Base-by-base conservation (phyloP, 2,797 vertebrate genomes). In the Masticophis lateralis region DNA sequence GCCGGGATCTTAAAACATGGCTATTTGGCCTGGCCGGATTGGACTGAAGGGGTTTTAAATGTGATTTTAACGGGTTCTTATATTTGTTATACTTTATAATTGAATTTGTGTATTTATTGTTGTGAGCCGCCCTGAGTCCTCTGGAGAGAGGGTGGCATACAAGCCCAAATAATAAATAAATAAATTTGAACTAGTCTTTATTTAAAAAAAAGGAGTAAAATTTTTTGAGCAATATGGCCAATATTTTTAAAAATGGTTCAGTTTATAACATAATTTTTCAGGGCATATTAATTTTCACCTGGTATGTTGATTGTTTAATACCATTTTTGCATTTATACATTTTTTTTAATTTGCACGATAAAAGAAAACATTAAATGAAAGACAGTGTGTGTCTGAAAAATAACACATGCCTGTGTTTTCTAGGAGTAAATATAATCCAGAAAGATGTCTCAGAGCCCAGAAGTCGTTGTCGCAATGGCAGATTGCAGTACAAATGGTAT, bases 381-480 rank as follows among this genome's bases (percentile, higher is more conserved):
- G 37, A 22, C 3, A 22, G 74, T 2, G 37, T 1, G 1, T 13
- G 1, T 83, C 79, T 83, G 10, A 83, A 83, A 47, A 83, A 47
- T 83, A 47, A 12, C 20, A 47, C 4, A 43, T 43, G 22, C 13
- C 43, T 47, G 9, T 47, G 4, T 47, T 83, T 83, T 22, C 83
- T 83, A 97, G 95, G 95, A 88, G 92, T 43, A 55, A 66, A 94
- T 89, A 56, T 87, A 25, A 37, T 6, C 90, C 92, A 95, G 56
- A 93, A 98, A 98, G 97, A 95, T 97, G 93, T 94, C 92, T 32
- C 60, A 11, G 22, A 96, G 96, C 87, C 91, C 95, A 0, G 95
- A 97, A 27, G 92, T 97, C 1, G 92, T 43, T 18, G 96, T 98
- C 61, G 95, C 96, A 9, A 94, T 98, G 96, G 92, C 96, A 11